Conservation (phyloP, 2,113 vertebrate species). For the Anthoscopus minutus region DNA sequence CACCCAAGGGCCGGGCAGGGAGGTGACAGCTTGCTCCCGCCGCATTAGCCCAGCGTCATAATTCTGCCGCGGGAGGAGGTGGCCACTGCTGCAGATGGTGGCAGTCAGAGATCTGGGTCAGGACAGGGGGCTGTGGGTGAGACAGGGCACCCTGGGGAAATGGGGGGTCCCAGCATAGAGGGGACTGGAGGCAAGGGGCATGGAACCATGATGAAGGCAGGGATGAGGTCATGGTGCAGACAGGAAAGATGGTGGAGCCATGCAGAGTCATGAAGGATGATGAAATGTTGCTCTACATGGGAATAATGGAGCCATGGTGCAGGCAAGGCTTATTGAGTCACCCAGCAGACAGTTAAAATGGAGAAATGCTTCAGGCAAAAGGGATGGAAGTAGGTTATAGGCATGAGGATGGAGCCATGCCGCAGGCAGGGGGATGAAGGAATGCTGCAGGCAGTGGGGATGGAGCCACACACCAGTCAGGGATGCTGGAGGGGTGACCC, state of each 20-base stretch:
- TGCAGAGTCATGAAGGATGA: not conserved
- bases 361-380: not conserved
- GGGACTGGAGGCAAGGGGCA: not conserved
- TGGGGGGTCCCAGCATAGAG: not conserved
- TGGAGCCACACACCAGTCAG: not conserved
- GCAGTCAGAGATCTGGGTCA: slow-evolving; percentile 74
- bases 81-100: slow-evolving; percentile 66
- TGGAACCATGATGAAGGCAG: not conserved
- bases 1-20: slow-evolving; percentile 62
- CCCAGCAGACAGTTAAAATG: not conserved
- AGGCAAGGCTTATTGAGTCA: not conserved
- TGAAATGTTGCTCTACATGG: not conserved
- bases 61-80: slow-evolving; percentile 70
- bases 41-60: slow-evolving; percentile 61
- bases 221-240: accelerated
- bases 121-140: not conserved
- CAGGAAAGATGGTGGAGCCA: not conserved
- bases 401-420: not conserved
- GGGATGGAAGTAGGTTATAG: not conserved
- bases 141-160: not conserved
- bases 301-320: not conserved
- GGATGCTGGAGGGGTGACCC: accelerated
- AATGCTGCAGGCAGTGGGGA: not conserved
- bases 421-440: not conserved
- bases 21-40: slow-evolving; percentile 75